These are phyloP conservation scores for Baronia brevicornis DNA, from an alignment of 2,888 invertebrate species.

Conservation along the genomic window DNA sequence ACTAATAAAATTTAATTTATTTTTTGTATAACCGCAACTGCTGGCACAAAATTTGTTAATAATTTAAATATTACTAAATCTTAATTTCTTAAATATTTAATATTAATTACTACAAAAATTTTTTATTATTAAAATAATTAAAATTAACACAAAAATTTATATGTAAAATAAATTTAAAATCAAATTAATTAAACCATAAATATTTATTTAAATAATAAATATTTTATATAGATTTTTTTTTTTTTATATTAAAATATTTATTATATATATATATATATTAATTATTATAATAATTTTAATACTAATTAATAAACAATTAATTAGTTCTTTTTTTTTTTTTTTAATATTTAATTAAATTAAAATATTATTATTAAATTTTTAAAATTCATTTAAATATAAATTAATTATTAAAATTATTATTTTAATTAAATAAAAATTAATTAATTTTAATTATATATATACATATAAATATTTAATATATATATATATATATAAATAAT, in stretches of 20 bases:
- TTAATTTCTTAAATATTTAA: conserved; percentile 72
- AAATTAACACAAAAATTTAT: conserved; percentile 63
- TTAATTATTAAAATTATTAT: conserved; percentile 50
- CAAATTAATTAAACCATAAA: conserved; percentile 66
- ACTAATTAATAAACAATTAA: conserved; percentile 24
- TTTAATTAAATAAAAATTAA: conserved; percentile 17
- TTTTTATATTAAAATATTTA: conserved; percentile 6
- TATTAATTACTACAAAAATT: conserved; percentile 18
- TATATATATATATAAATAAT: conserved; percentile 19
- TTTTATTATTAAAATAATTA: conserved; percentile 49
- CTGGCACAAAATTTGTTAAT: conserved; percentile 81
- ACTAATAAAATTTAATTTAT: conserved; percentile 70
- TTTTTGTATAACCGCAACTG: conserved; percentile 81
- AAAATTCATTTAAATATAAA: conserved; percentile 11
- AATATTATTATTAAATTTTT: conserved; percentile 5
- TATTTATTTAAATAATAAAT: conserved; percentile 39
- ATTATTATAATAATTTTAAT: conserved; percentile 1
- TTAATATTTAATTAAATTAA: conserved; percentile 9
- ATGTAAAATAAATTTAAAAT: conserved; percentile 72
- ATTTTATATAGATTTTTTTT: conserved; percentile 21
- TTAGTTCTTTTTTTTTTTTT: conserved; percentile 18
- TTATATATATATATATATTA: conserved; percentile 1
- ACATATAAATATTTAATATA: conserved; percentile 16
- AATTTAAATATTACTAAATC: conserved; percentile 75
- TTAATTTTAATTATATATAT: conserved; percentile 23